These are phyloP conservation scores for Sardinella longiceps DNA, from an alignment of 2,797 vertebrate species.

Conservation along the genomic window DNA sequence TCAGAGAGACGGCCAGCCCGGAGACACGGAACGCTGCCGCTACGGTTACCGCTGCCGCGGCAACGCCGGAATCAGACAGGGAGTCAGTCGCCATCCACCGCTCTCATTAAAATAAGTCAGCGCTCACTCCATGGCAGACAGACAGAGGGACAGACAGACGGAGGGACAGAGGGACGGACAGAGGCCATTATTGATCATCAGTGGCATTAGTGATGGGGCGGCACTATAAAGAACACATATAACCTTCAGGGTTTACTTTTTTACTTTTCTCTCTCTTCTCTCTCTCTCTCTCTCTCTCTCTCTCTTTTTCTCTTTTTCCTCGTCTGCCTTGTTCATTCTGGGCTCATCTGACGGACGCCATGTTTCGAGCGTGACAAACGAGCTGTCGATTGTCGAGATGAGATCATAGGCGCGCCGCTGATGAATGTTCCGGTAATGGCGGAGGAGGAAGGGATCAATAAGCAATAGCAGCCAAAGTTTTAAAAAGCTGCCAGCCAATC, in stretches of 20 bases:
- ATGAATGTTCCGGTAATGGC: constrained; percentile 75
- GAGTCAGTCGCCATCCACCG: constrained; percentile 40
- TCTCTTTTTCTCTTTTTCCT: no score
- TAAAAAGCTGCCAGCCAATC: constrained; percentile 68
- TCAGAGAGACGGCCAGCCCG: not conserved
- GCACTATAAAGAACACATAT: constrained; percentile 66
- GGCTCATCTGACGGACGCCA: constrained; percentile 50
- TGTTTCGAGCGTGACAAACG: constrained; percentile 66
- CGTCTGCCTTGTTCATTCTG: constrained; percentile 59
- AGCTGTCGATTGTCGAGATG: constrained; percentile 55
- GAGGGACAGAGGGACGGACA: constrained; percentile 6
- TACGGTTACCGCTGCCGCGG: not conserved
- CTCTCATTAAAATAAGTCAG: constrained; percentile 48
- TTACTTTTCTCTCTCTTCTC: no score
- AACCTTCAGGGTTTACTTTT: constrained; percentile 61
- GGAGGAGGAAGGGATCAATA: constrained; percentile 74
- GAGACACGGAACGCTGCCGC: not conserved
- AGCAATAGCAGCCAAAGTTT: constrained; percentile 77
- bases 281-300: no score
- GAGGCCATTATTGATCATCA: constrained; percentile 55
- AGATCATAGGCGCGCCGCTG: constrained; percentile 71
- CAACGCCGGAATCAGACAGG: not conserved
- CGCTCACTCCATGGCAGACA: not conserved
- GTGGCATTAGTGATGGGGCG: constrained; percentile 31
- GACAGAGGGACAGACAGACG: not conserved